phyloP scores from a whole-genome alignment of 2,888 invertebrate species.

The Carabus problematicus region DNA sequence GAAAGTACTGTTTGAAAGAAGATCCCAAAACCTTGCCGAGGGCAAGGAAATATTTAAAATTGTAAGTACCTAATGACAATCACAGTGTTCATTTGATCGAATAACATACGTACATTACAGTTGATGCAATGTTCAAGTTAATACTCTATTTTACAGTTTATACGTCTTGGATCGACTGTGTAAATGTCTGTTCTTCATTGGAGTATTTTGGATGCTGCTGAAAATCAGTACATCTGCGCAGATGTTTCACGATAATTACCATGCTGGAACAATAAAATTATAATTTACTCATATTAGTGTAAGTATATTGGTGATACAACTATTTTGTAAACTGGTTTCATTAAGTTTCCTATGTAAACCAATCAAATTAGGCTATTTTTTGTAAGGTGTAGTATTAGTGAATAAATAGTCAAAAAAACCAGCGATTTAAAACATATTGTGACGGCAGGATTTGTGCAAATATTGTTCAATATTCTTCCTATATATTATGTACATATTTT shows the following conservation, averaged over 20 bases:
- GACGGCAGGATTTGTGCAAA: too few species aligned
- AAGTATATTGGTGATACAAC: too few species aligned
- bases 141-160: conserved; percentile 15
- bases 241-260: conserved; percentile 19
- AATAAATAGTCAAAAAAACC: too few species aligned
- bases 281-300: too few species aligned
- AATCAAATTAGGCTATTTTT: too few species aligned
- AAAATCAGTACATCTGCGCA: conserved; percentile 23
- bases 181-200: conserved; percentile 3
- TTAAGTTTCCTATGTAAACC: too few species aligned
- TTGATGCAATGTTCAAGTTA: not conserved
- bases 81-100: not conserved
- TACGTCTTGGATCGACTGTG: conserved; percentile 11
- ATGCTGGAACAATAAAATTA: not conserved
- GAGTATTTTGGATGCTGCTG: conserved; percentile 13
- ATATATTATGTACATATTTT: too few species aligned
- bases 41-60: conserved; percentile 58
- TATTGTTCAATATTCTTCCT: too few species aligned
- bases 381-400: too few species aligned
- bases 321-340: too few species aligned
- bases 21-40: conserved; percentile 74
- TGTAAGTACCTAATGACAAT: conserved; percentile 18
- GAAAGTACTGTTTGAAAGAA: conserved; percentile 82
- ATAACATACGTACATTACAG: not conserved
- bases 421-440: too few species aligned